phyloP scores from a whole-genome alignment of 2,113 vertebrate genomes.

The Guaruba guarouba region DNA sequence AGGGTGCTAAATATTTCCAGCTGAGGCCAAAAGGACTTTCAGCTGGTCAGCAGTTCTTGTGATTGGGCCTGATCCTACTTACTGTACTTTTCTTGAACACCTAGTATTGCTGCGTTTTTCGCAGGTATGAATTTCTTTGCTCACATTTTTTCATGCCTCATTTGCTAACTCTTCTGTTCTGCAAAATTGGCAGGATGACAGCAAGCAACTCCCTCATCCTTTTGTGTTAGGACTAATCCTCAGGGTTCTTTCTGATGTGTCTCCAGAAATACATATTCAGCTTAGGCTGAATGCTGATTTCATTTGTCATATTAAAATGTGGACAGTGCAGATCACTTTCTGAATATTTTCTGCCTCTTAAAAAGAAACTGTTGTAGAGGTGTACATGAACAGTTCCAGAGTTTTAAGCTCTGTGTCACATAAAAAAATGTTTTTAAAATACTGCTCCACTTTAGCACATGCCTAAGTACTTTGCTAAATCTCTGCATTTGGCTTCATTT shows the following conservation, averaged over 20 bases:
- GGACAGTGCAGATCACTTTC: background rate
- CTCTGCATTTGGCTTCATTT: background rate
- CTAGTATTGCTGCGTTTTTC: background rate
- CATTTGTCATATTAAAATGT: constrained; percentile 9
- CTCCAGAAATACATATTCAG: constrained; percentile 21
- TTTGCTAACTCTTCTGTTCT: constrained; percentile 44
- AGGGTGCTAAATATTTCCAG: background rate
- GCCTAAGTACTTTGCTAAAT: background rate
- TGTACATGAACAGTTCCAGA: background rate
- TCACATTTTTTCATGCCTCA: constrained; percentile 28
- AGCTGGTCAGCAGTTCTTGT: background rate
- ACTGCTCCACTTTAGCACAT: background rate
- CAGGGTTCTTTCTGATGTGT: constrained; percentile 35
- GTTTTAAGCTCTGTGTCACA: background rate
- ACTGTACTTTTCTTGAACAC: background rate
- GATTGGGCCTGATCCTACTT: background rate
- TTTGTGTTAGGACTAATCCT: constrained; percentile 53
- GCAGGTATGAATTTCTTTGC: constrained; percentile 11
- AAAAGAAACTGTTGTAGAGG: background rate
- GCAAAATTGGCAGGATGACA: constrained; percentile 44
- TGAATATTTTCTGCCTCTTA: background rate
- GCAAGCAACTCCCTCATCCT: constrained; percentile 32
- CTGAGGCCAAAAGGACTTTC: background rate
- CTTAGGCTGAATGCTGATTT: background rate
- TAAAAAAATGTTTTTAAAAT: background rate